A percentile compares a stretch with the other conserved stretches of the same genome.
These are phyloP conservation scores for Epinephelus awoara DNA, from an alignment of 2,797 vertebrate genomes.

Conservation along the genomic window DNA sequence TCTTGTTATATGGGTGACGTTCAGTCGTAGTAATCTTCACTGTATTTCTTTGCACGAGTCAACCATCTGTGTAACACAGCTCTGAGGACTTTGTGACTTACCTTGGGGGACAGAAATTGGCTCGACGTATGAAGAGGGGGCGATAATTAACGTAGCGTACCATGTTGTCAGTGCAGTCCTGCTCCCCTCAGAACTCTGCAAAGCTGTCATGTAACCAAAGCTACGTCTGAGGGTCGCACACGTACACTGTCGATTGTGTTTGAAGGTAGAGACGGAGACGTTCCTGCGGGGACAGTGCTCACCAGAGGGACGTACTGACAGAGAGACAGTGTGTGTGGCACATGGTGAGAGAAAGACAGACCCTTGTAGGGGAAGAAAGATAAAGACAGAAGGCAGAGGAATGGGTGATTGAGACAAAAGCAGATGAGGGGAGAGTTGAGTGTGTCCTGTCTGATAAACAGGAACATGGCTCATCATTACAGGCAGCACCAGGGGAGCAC, in stretches of 20 bases:
- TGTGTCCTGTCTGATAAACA: slow-evolving; percentile 79
- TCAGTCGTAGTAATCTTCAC: slow-evolving; percentile 16
- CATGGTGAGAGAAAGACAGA: slow-evolving; percentile 1
- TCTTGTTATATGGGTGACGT: neutral
- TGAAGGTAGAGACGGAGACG: slow-evolving; percentile 66
- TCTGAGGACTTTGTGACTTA: slow-evolving; percentile 56
- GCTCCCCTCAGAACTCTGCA: slow-evolving; percentile 49
- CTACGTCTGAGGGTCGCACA: slow-evolving; percentile 29
- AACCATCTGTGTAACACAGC: slow-evolving; percentile 66
- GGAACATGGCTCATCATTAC: slow-evolving; percentile 82
- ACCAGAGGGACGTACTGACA: slow-evolving; percentile 30
- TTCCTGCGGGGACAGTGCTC: slow-evolving; percentile 39
- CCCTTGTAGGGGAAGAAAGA: slow-evolving; percentile 31
- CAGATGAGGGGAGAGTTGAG: slow-evolving; percentile 73
- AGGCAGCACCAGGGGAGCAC: slow-evolving; percentile 70
- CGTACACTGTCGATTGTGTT: slow-evolving; percentile 32
- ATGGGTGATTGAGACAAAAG: slow-evolving; percentile 75
- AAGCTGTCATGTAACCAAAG: slow-evolving; percentile 54
- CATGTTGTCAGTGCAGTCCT: slow-evolving; percentile 51
- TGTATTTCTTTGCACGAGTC: slow-evolving; percentile 44
- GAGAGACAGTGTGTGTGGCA: neutral
- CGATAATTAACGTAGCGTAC: slow-evolving; percentile 66
- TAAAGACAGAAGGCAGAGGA: slow-evolving; percentile 48
- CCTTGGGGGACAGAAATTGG: slow-evolving; percentile 70
- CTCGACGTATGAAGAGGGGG: slow-evolving; percentile 42